Base-by-base conservation (phyloP, 2,888 invertebrate genomes). In the Tenthredo amoena region DNA sequence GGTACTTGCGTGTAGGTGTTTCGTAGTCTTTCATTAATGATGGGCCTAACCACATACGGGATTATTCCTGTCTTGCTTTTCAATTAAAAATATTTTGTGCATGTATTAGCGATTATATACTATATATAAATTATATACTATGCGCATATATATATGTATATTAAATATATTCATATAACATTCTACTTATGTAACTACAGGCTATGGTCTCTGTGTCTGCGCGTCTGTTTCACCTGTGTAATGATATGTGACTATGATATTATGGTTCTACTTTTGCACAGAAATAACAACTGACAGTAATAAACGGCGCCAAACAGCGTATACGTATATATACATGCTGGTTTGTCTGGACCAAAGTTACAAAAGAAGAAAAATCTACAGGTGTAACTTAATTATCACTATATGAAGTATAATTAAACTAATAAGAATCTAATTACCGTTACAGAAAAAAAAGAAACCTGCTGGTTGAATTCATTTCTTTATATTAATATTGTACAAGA, bases 331-430 rank as follows among this genome's bases (percentile, higher is more conserved):
- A 77, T 77, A 50, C 50, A 77, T 77, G 77, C 77, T 77, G 77
- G 77, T 77, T 77, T 77, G 50, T 77, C 77, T 77, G 77, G 77
- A 77, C 77, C 77, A 77, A 77, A 55, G 77, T 77, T 77, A 74
- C 55, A 77, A 76, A 34, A 34, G 31, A n/a, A 55, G 31, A 6
- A 47, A 77, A 77, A 47, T 76, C 47, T 77, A 55, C 77, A 50
- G 77, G 31, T 55, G 34, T 77, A 77, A 50, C 31, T 77, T 34
- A 77, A 50, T 43, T 77, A 31, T 31, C 77, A 77, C 34, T 55
- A 55, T 68, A 55, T 31, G 55, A 77, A 77, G 31, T 40, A 76
- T 55, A 55, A 55, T 77, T 77, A 55, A 77, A 77, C 7, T 77
- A n/a, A 31, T 77, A 77, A 77, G 47, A 55, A 37, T 55, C 77